Evolutionary conservation across 2,888 invertebrate species (phyloP), one percentile per base, ranked within the genome.

Genomic region (Hypsopygia costalis): DNA sequence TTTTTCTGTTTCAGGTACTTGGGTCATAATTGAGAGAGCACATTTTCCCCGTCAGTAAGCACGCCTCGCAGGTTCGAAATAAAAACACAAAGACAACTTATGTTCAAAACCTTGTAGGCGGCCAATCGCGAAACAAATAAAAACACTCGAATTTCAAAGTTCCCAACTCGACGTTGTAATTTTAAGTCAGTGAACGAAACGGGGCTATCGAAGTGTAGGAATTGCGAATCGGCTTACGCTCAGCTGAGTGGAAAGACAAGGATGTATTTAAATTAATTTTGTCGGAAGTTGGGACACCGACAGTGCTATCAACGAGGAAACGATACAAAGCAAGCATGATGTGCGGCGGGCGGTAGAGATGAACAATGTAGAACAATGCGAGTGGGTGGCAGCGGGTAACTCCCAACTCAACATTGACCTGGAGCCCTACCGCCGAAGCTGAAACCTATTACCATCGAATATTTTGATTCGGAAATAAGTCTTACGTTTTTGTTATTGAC

Each of bases 241-340:
- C 65, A 64, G 59, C 66, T 51, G 61, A 79, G 80, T 56, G 69
- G 70, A 79, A 78, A 82, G 76, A 78, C 81, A 79, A 80, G 72
- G 75, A 78, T 76, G 78, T 77, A 77, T 80, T 78, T 78, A 77
- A 82, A 81, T 81, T 80, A 83, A 83, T 82, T 82, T 78, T 58
- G 51, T 58, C 58, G 55, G 61, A 1, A 25, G 25, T 25, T 7
- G 25, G 51, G 46, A 52, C 53, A 55, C 37, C 41, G 49, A 54
- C 51, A 57, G 46, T 50, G 52, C 49, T 63, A 68, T 66, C 62
- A 47, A 40, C 40, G 47, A 51, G 59, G 56, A 55, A 58, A 48
- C 40, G 39, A 29, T 35, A 34, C 39, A 41, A 55, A 52, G 51
- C 50, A 41, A n/a, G 37, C 11, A 29, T 41, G 57, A 65, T 63